Evolutionary conservation across 2,888 invertebrate genomes (phyloP).

Genomic region (Agrotis exclamationis): DNA sequence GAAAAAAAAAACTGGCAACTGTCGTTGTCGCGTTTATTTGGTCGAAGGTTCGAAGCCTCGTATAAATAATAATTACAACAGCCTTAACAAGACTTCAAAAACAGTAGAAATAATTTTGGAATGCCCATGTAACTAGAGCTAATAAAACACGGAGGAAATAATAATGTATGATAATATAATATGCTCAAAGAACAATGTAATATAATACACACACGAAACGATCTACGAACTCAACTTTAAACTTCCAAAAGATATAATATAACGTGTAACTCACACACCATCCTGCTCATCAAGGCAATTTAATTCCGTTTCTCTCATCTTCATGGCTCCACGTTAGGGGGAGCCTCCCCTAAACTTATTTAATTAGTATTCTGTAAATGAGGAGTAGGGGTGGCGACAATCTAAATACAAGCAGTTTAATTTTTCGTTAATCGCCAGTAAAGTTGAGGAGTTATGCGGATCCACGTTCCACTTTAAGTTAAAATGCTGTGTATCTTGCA

Average conservation of each 20-base stretch:
- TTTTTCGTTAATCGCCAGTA: conserved; percentile 74
- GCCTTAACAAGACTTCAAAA: no score
- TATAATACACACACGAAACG: no score
- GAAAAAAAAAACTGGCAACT: no score
- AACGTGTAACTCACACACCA: neutral
- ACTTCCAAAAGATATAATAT: neutral
- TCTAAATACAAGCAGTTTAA: conserved; percentile 72
- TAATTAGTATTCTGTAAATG: conserved; percentile 77
- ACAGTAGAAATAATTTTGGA: no score
- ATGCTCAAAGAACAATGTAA: no score
- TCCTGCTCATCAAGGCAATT: conserved; percentile 13
- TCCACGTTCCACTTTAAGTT: conserved; percentile 62
- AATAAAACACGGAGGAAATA: no score
- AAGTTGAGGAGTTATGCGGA: conserved; percentile 70
- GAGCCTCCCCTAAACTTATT: conserved; percentile 71
- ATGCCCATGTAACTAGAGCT: no score
- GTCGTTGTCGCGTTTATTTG: no score
- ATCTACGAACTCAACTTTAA: neutral
- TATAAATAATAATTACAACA: no score
- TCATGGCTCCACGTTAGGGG: conserved; percentile 30
- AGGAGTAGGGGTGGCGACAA: conserved; percentile 68
- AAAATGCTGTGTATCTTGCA: conserved; percentile 45
- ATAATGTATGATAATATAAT: no score
- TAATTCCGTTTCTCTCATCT: neutral
- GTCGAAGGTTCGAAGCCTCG: no score